Conservation (phyloP, 2,888 invertebrate genomes). For the Agrochola macilenta region DNA sequence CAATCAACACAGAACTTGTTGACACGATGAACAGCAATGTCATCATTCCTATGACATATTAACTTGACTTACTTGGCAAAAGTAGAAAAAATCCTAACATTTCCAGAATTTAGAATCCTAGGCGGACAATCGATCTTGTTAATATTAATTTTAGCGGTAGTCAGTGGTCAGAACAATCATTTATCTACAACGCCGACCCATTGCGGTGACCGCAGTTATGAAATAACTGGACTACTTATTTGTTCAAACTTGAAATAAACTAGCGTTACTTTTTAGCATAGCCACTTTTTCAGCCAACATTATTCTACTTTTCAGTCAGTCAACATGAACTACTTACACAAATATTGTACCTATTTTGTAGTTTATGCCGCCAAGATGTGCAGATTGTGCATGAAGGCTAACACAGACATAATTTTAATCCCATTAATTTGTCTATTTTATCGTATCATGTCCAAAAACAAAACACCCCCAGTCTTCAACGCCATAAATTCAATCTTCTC, state of each 20-base stretch:
- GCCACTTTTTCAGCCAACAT: neutral
- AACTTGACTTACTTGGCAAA: too few relatives aligned
- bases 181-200: neutral
- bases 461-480: neutral
- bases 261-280: conserved; percentile 5
- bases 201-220: conserved; percentile 9
- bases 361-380: neutral
- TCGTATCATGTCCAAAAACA: neutral
- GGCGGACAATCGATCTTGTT: neutral
- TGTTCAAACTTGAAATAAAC: conserved; percentile 13
- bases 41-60: neutral
- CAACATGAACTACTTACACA: neutral
- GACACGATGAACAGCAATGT: neutral
- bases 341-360: neutral
- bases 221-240: conserved; percentile 11
- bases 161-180: conserved; percentile 1
- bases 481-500: conserved; percentile 21
- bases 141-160: neutral
- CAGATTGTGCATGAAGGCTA: neutral
- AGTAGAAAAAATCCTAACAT: neutral
- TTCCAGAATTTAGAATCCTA: neutral
- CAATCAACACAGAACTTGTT: neutral
- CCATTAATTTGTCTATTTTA: neutral
- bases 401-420: neutral
- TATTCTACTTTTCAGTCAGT: conserved; percentile 4